Base-by-base conservation (phyloP, 2,888 invertebrate species). In the Drosophila seclusa region DNA sequence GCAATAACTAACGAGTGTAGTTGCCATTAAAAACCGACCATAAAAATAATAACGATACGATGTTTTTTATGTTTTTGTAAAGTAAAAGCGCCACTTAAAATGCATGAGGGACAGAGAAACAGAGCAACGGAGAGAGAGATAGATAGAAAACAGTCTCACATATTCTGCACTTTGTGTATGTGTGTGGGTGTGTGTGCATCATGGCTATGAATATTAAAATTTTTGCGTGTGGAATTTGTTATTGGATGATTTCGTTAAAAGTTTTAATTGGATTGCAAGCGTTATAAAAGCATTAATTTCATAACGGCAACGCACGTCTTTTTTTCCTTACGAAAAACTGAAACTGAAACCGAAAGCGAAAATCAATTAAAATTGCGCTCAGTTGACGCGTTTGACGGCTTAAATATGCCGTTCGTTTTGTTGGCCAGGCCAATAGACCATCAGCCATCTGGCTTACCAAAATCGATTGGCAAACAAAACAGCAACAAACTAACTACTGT, bases 191-290 rank as follows among this genome's bases (percentile, higher is more conserved):
- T 66, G 67, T 59, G 48, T 50, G 60, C 57, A 29, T 42, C 57
- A 58, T 61, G 59, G 60, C 78, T 77, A 88, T 83, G 83, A 85
- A 88, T 83, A 86, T 83, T 83, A 83, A 83, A 85, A 80, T 83
- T 74, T 66, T 70, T 53, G 16, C 13, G 18, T 31, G 24, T n/a
- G 40, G 27, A 42, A 21, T 49, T 50, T 65, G 48, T 48, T 63
- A 55, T 48, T 63, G 42, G 36, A 59, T 62, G 63, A 80, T 86
- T 83, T 69, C 61, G 87, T 68, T 78, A 72, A 83, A 85, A 89
- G 63, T 85, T 85, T 87, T 87, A 85, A 85, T 85, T 85, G 84
- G 87, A 85, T 85, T 89, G 89, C 82, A 70, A 80, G 62, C 84
- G 73, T 72, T 89, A 45, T 45, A 16, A 45, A 45, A 24, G 24